Conservation (phyloP, 2,113 vertebrate species). For the Atherinomorus stipes region DNA sequence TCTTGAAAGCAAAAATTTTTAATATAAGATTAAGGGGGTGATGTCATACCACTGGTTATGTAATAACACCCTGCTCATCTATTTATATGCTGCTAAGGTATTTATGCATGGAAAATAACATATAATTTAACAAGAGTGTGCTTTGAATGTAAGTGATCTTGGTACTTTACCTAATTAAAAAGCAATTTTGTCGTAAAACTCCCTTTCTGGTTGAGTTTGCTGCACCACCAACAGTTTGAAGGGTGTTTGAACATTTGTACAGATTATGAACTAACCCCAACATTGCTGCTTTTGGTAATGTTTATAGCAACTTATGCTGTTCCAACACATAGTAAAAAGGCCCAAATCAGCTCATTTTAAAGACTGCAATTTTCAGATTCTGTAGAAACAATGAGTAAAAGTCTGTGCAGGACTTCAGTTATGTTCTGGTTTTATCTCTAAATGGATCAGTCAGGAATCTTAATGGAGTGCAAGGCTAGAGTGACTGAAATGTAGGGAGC, state of each 20-base stretch:
- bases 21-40: conserved; percentile 42
- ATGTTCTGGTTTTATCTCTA: neutral
- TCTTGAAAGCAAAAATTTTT: conserved; percentile 39
- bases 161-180: conserved; percentile 9
- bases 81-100: conserved; percentile 11
- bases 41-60: conserved; percentile 53
- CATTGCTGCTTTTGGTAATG: too few species aligned
- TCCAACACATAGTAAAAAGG: too few species aligned
- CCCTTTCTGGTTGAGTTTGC: neutral
- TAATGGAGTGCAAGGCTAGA: neutral
- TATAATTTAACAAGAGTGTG: neutral
- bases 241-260: too few species aligned
- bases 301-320: too few species aligned
- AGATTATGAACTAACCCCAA: too few species aligned
- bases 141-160: neutral
- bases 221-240: too few species aligned
- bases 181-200: neutral
- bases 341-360: too few species aligned
- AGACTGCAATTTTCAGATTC: too few species aligned
- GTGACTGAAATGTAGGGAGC: neutral
- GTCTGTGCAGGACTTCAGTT: too few species aligned
- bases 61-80: conserved; percentile 37
- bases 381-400: neutral
- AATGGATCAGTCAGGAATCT: neutral
- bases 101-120: conserved; percentile 15